These are phyloP conservation scores for Brachyhypopomus gauderio DNA, from an alignment of 2,113 vertebrate species.

Conservation along the genomic window DNA sequence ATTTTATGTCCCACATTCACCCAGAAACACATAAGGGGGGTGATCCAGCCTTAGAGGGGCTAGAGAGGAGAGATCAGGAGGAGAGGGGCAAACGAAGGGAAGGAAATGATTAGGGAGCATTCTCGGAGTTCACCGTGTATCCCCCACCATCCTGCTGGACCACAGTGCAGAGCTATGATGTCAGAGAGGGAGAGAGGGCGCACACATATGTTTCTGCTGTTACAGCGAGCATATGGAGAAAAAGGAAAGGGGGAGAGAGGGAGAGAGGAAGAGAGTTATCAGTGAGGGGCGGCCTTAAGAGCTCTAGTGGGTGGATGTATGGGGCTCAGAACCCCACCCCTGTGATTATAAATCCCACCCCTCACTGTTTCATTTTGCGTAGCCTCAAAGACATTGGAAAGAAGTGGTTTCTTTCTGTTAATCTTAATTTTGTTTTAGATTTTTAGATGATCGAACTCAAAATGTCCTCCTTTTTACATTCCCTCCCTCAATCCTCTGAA, in stretches of 20 bases:
- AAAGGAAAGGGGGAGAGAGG: constrained; percentile 19
- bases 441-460: too few species aligned
- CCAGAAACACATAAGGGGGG: too few species aligned
- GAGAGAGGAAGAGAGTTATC: constrained; percentile 39
- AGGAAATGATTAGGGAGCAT: constrained; percentile 28
- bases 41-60: too few species aligned
- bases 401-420: too few species aligned
- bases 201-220: constrained; percentile 59
- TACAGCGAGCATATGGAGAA: constrained; percentile 49
- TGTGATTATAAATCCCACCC: neutral
- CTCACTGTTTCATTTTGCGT: constrained; percentile 11
- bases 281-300: constrained; percentile 7
- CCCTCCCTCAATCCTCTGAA: too few species aligned
- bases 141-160: constrained; percentile 57
- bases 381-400: neutral
- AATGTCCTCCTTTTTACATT: too few species aligned
- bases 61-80: too few species aligned
- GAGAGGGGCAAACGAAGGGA: constrained; percentile 6
- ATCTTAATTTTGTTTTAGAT: too few species aligned
- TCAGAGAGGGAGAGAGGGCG: constrained; percentile 43
- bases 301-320: constrained; percentile 11
- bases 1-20: too few species aligned
- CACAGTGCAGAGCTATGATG: constrained; percentile 50
- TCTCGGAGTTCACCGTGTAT: constrained; percentile 47
- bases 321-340: neutral